phyloP scores from a whole-genome alignment of 37 sponge, comb jelly and placozoan species.

The Ianthella basta region DNA sequence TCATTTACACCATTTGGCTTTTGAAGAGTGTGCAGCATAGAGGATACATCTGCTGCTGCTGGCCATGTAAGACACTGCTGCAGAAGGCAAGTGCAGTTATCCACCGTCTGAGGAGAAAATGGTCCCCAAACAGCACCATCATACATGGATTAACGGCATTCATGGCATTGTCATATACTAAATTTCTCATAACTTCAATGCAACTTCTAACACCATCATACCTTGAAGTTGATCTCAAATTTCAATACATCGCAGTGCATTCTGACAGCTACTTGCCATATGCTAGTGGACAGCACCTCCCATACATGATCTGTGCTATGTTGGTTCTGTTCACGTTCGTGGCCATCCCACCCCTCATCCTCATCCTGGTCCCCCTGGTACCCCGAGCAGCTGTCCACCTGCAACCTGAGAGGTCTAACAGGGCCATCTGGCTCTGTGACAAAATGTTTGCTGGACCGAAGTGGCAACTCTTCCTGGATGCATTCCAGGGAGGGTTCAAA shows the following conservation, averaged over 20 bases:
- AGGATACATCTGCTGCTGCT: constrained; percentile 25
- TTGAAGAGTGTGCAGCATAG: constrained; percentile 6
- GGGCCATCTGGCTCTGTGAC: constrained; percentile 5
- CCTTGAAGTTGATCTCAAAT: neutral
- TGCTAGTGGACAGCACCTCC: neutral
- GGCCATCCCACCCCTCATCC: constrained; percentile 37
- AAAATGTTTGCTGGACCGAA: constrained; percentile 24
- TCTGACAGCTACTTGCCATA: neutral
- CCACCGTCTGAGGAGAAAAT: neutral
- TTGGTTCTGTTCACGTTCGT: neutral
- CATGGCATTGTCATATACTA: constrained; percentile 11
- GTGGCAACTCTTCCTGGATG: constrained; percentile 33
- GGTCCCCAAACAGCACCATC: constrained; percentile 35
- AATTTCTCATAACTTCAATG: constrained; percentile 16
- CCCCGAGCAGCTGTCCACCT: neutral
- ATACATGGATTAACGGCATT: constrained; percentile 21
- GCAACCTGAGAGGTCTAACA: neutral
- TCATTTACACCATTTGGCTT: constrained; percentile 14
- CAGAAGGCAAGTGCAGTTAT: neutral
- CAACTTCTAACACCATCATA: neutral
- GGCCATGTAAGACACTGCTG: neutral
- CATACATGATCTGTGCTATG: neutral
- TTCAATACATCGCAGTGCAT: neutral
- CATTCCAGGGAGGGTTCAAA: constrained; percentile 31
- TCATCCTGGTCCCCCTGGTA: constrained; percentile 13